Conservation (phyloP, 1,140 invertebrate genomes). For the Drosophila ercepeae region DNA sequence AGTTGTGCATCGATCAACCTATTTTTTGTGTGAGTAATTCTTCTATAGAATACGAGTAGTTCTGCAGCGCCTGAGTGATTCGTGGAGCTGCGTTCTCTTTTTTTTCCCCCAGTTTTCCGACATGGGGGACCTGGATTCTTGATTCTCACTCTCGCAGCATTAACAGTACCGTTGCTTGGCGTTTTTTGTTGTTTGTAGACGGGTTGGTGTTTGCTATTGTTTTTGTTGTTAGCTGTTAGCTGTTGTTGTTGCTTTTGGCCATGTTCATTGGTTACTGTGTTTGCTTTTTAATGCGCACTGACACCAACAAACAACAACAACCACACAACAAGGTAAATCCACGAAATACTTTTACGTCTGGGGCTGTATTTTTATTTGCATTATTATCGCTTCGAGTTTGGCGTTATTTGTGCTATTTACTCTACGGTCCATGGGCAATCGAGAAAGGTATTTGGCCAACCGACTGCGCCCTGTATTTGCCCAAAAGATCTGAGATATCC, state of each 20-base stretch:
- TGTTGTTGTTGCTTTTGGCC: conserved; percentile 35
- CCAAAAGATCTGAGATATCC: conserved; percentile 36
- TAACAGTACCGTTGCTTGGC: conserved; percentile 70
- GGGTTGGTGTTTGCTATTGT: background rate
- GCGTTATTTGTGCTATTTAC: conserved; percentile 66
- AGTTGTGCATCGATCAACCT: background rate
- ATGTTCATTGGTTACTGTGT: conserved; percentile 45
- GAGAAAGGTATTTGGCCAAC: conserved; percentile 68
- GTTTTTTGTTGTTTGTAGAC: conserved; percentile 8
- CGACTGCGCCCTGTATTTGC: conserved; percentile 50
- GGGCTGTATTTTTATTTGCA: conserved; percentile 41
- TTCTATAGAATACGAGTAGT: conserved; percentile 17
- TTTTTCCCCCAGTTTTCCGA: conserved; percentile 14
- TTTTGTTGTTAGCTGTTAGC: conserved; percentile 4
- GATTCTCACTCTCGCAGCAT: conserved; percentile 61
- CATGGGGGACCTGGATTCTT: conserved; percentile 55
- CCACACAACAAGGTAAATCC: background rate
- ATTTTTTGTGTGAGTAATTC: conserved; percentile 1
- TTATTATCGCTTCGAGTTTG: conserved; percentile 32
- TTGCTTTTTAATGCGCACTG: conserved; percentile 61
- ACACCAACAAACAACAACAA: conserved; percentile 51
- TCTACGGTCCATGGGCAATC: conserved; percentile 62
- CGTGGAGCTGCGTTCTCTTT: conserved; percentile 25
- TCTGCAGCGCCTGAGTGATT: conserved; percentile 29
- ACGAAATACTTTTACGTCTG: conserved; percentile 27